Conservation (phyloP, 1,140 invertebrate species). For the Globodera rostochiensis region DNA sequence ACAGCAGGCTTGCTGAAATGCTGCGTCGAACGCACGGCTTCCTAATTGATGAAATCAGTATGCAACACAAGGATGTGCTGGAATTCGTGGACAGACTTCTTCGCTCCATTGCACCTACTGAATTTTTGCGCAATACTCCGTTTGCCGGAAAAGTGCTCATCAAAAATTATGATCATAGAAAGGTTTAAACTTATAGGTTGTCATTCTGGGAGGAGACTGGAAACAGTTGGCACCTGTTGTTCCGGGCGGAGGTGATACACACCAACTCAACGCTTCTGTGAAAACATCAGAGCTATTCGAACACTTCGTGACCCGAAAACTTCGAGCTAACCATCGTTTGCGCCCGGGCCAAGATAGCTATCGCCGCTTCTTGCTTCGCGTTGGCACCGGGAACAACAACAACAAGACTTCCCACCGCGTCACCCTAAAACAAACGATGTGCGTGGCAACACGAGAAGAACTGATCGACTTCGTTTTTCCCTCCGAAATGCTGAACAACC, state of each 20-base stretch:
- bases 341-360: neutral
- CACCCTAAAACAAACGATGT: neutral
- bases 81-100: neutral
- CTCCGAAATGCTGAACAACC: neutral
- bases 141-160: conserved; percentile 7
- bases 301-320: neutral
- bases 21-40: neutral
- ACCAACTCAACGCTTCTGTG: neutral
- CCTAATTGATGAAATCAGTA: neutral
- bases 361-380: neutral
- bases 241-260: neutral
- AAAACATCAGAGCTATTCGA: neutral
- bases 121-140: neutral
- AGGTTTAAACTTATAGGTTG: neutral
- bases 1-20: neutral
- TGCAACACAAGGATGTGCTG: conserved; percentile 1
- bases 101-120: neutral
- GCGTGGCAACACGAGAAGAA: neutral
- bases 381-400: neutral
- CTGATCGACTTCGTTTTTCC: neutral
- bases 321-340: neutral
- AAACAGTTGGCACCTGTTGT: neutral
- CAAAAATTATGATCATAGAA: neutral
- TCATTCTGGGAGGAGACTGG: neutral
- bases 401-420: neutral